Conservation (phyloP, 2,888 invertebrate genomes). For the Arge pagana region DNA sequence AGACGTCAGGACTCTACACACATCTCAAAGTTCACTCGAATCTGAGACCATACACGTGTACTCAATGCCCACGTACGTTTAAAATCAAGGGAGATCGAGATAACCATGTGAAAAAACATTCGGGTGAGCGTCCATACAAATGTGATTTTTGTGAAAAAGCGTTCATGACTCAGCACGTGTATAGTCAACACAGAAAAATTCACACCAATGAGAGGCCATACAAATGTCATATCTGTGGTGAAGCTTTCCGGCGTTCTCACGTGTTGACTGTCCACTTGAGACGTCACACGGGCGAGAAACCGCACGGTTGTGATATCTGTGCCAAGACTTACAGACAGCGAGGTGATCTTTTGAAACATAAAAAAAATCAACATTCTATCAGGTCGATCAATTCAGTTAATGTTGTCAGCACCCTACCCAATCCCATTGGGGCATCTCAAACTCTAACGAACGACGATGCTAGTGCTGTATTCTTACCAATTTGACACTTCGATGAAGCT, state of each 20-base stretch:
- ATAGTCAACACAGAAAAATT: conserved; percentile 27
- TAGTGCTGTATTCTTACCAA: conserved; percentile 1
- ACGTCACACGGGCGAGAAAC: conserved; percentile 25
- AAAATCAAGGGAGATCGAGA: conserved; percentile 33
- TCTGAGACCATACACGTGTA: conserved; percentile 28
- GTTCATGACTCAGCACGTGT: conserved; percentile 34
- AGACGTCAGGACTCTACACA: conserved; percentile 30
- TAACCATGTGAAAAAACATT: conserved; percentile 31
- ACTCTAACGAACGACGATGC: neutral
- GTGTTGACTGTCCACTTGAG: conserved; percentile 20
- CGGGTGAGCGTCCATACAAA: conserved; percentile 32
- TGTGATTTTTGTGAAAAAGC: conserved; percentile 32
- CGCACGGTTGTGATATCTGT: conserved; percentile 31
- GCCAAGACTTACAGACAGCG: conserved; percentile 31
- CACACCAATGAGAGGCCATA: conserved; percentile 22
- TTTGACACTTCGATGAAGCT: conserved; percentile 1
- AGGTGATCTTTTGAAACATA: conserved; percentile 31
- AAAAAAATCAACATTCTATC: conserved; percentile 27
- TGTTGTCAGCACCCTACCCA: neutral
- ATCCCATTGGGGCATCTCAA: neutral
- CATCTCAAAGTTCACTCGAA: conserved; percentile 32
- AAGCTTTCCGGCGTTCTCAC: conserved; percentile 20
- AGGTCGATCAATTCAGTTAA: neutral
- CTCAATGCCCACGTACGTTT: conserved; percentile 30
- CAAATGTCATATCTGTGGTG: conserved; percentile 21